These are phyloP conservation scores for Trachelus tabidus DNA, from an alignment of 2,888 invertebrate species.

Conservation along the genomic window DNA sequence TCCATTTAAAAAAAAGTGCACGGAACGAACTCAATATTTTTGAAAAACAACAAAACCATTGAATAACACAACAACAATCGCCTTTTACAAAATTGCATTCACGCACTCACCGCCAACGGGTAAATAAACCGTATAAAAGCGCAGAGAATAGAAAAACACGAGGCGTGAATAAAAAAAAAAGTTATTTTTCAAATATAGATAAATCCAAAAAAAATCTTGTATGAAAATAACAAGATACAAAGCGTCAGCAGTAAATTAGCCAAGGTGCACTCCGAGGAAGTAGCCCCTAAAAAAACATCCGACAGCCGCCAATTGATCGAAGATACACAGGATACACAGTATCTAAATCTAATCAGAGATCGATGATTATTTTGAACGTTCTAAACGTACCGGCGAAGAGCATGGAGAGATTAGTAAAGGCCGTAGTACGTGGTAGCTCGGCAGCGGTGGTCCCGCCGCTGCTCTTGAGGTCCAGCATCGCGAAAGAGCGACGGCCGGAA, in stretches of 20 bases:
- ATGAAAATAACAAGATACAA: neutral
- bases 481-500: conserved; percentile 28
- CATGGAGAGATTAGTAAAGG: conserved; percentile 95
- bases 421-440: conserved; percentile 90
- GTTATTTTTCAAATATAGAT: neutral
- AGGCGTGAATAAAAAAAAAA: neutral
- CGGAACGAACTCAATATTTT: neutral
- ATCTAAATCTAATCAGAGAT: neutral
- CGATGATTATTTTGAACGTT: neutral
- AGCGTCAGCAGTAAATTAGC: neutral
- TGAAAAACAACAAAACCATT: neutral
- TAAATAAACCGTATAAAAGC: neutral
- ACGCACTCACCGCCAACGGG: neutral
- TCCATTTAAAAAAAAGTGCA: neutral
- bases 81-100: neutral
- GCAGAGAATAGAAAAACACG: neutral
- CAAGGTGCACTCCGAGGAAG: neutral
- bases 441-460: conserved; percentile 91
- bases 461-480: conserved; percentile 92
- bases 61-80: neutral
- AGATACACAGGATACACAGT: neutral
- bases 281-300: neutral
- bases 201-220: neutral
- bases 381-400: conserved; percentile 86
- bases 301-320: neutral